phyloP scores from a whole-genome alignment of 2,113 vertebrate species.

The Hyla sarda region DNA sequence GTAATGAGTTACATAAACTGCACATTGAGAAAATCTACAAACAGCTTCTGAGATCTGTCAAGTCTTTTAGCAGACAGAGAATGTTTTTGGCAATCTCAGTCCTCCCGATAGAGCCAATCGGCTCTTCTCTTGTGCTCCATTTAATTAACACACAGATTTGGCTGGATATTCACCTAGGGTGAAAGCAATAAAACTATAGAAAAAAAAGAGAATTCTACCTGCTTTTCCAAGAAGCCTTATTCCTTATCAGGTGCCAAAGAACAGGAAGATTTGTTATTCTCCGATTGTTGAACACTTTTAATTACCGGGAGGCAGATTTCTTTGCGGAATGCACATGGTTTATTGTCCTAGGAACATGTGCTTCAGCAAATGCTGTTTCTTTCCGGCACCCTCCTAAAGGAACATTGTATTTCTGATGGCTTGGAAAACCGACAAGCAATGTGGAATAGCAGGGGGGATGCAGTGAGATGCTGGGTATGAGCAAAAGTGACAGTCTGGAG shows the following conservation, averaged over 20 bases:
- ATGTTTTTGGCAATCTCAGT: conserved; percentile 36
- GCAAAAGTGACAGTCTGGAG: conserved; percentile 4
- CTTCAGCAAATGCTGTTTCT: too few relatives aligned
- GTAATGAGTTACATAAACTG: conserved; percentile 29
- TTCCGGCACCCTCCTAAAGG: background rate
- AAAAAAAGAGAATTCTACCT: conserved; percentile 44
- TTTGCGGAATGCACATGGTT: background rate
- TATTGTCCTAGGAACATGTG: conserved; percentile 42
- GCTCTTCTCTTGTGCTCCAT: conserved; percentile 50
- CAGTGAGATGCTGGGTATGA: background rate
- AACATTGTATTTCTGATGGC: conserved; percentile 1
- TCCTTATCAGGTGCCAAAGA: conserved; percentile 39
- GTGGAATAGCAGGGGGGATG: background rate
- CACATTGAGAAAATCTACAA: conserved; percentile 10
- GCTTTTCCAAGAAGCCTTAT: conserved; percentile 34
- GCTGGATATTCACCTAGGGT: conserved; percentile 40
- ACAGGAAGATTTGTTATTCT: conserved; percentile 44
- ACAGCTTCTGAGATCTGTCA: conserved; percentile 22
- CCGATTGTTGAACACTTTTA: conserved; percentile 46
- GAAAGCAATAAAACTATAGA: conserved; percentile 50
- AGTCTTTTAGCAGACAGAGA: conserved; percentile 34
- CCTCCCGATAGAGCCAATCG: conserved; percentile 35
- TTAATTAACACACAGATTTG: conserved; percentile 57
- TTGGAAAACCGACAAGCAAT: conserved; percentile 10
- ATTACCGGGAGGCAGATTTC: conserved; percentile 45